Conservation (phyloP, 2,797 vertebrate species). For the Anabacerthia variegaticeps region DNA sequence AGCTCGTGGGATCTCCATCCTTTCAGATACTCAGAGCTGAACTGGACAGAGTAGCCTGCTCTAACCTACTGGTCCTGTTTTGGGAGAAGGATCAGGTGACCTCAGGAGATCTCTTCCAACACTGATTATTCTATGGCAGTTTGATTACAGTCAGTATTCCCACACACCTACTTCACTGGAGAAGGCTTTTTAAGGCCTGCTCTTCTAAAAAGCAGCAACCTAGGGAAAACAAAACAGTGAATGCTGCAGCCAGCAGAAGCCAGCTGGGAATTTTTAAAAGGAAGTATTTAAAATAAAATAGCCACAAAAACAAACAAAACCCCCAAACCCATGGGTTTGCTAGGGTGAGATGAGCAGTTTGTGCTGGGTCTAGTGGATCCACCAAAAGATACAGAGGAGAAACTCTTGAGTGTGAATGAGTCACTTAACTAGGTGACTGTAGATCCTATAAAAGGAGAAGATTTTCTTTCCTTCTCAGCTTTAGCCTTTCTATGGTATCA, state of each 20-base stretch:
- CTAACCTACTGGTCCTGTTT: neutral
- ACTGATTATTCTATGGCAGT: neutral
- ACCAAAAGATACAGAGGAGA: neutral
- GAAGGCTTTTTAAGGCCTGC: neutral
- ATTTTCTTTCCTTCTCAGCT: neutral
- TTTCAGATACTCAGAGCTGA: neutral
- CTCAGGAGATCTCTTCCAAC: neutral
- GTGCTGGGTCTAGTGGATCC: neutral
- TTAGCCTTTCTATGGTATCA: neutral
- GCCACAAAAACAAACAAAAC: neutral
- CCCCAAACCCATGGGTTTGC: neutral
- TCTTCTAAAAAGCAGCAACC: neutral
- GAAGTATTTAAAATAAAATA: neutral
- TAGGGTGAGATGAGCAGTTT: neutral
- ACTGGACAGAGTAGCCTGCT: neutral
- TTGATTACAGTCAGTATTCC: neutral
- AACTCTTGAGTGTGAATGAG: neutral
- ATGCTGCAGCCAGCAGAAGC: neutral
- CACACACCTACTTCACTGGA: neutral
- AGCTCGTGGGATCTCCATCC: neutral
- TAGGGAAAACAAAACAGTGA: neutral
- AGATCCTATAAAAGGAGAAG: neutral
- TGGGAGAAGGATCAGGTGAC: neutral
- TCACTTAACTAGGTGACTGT: neutral
- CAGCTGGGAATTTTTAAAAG: neutral